These are phyloP conservation scores for Limanda limanda DNA, from an alignment of 2,113 vertebrate genomes.

Conservation along the genomic window DNA sequence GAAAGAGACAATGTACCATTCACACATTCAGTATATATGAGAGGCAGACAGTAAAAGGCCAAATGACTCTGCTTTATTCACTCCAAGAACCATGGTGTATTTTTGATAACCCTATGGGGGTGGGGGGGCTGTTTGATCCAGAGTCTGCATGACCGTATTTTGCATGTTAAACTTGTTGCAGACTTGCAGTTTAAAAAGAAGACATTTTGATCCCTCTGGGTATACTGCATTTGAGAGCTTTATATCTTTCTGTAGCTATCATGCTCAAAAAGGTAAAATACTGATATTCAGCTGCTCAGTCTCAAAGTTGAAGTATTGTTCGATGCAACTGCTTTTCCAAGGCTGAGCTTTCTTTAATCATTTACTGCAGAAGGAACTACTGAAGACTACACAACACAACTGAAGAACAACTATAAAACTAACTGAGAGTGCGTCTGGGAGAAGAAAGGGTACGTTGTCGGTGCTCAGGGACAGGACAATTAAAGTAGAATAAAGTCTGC, in stretches of 20 bases:
- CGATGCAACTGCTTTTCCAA: constrained; percentile 38
- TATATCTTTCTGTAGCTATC: constrained; percentile 1
- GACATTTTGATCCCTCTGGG: constrained; percentile 9
- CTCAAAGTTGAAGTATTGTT: constrained; percentile 27
- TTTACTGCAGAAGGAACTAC: constrained; percentile 40
- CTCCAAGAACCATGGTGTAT: constrained; percentile 17
- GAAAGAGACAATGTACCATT: constrained; percentile 62
- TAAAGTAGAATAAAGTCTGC: constrained; percentile 79
- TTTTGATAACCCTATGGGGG: constrained; percentile 29
- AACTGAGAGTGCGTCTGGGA: constrained; percentile 63
- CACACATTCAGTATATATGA: constrained; percentile 31
- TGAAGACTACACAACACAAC: constrained; percentile 30
- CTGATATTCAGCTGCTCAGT: constrained; percentile 29
- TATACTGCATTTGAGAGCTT: constrained; percentile 15
- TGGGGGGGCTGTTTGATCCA: constrained; percentile 5
- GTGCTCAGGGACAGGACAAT: constrained; percentile 73
- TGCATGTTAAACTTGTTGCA: constrained; percentile 18
- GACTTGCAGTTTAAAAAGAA: not conserved
- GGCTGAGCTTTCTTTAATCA: constrained; percentile 58
- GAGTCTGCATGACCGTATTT: constrained; percentile 5
- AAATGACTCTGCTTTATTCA: constrained; percentile 39
- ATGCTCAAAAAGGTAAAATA: constrained; percentile 6
- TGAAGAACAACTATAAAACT: constrained; percentile 59
- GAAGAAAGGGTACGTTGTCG: constrained; percentile 47
- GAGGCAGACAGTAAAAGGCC: constrained; percentile 29